Evolutionary conservation across 2,888 invertebrate species (phyloP).

Genomic region (Trisateles emortualis): DNA sequence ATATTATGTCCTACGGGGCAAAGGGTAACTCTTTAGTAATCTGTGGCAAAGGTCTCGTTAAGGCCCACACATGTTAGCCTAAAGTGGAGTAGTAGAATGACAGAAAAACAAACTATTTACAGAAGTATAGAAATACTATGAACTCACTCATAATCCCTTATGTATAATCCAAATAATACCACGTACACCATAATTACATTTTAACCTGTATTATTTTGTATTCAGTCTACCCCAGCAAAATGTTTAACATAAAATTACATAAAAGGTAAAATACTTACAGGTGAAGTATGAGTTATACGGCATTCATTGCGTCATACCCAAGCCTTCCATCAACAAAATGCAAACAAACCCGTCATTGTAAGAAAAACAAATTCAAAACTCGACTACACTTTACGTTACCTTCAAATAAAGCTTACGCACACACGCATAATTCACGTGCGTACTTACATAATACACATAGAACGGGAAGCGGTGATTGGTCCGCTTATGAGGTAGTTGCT

Average conservation of each 20-base stretch:
- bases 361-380: slow-evolving; percentile 39
- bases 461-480: slow-evolving; percentile 41
- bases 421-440: slow-evolving; percentile 22
- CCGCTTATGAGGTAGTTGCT: slow-evolving; percentile 35
- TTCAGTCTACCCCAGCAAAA: slow-evolving; percentile 11
- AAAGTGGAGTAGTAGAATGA: too few relatives aligned
- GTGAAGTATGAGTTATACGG: slow-evolving; percentile 21
- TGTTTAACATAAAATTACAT: slow-evolving; percentile 10
- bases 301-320: slow-evolving; percentile 32
- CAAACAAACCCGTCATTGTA: slow-evolving; percentile 33
- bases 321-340: slow-evolving; percentile 8
- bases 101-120: too few relatives aligned
- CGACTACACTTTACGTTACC: slow-evolving; percentile 21
- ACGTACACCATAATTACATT: slow-evolving; percentile 12
- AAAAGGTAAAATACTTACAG: slow-evolving; percentile 7
- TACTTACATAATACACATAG: slow-evolving; percentile 41
- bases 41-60: too few relatives aligned
- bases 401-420: slow-evolving; percentile 26
- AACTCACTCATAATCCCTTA: neutral
- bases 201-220: slow-evolving; percentile 15
- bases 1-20: too few relatives aligned
- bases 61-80: too few relatives aligned
- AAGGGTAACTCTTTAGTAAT: too few relatives aligned
- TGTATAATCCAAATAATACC: neutral
- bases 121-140: too few relatives aligned